These are phyloP conservation scores for Salpingus planirostris DNA, from an alignment of 2,888 invertebrate genomes.

Conservation along the genomic window DNA sequence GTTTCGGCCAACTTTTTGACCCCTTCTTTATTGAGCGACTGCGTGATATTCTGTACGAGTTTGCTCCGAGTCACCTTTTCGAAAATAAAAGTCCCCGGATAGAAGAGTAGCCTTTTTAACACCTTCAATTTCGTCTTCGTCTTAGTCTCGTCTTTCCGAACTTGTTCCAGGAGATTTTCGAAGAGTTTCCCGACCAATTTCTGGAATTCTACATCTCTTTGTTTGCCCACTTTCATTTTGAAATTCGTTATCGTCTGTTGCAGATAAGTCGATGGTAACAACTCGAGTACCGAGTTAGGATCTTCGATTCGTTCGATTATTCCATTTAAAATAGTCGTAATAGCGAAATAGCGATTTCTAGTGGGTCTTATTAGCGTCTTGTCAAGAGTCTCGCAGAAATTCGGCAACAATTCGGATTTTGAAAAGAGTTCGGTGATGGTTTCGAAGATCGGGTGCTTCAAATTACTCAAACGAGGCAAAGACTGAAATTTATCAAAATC, in stretches of 20 bases:
- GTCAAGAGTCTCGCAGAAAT: conserved; percentile 52
- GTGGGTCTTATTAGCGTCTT: conserved; percentile 45
- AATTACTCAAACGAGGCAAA: conserved; percentile 48
- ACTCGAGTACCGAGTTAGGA: conserved; percentile 44
- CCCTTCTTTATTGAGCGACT: conserved; percentile 50
- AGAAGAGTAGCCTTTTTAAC: conserved; percentile 55
- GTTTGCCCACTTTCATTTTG: conserved; percentile 49
- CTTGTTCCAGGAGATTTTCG: conserved; percentile 43
- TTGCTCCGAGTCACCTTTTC: conserved; percentile 62
- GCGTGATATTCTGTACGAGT: conserved; percentile 55
- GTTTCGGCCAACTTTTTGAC: conserved; percentile 54
- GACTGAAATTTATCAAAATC: conserved; percentile 41
- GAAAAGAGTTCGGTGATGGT: conserved; percentile 49
- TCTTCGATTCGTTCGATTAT: conserved; percentile 42
- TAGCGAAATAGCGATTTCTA: conserved; percentile 51
- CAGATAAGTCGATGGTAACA: conserved; percentile 58
- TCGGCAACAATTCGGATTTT: conserved; percentile 43
- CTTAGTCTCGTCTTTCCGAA: conserved; percentile 45
- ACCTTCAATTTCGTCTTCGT: conserved; percentile 49
- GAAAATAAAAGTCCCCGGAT: conserved; percentile 64
- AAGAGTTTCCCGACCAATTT: conserved; percentile 50
- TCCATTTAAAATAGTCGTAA: conserved; percentile 50
- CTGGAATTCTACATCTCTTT: conserved; percentile 50
- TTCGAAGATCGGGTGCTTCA: conserved; percentile 58
- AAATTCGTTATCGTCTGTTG: conserved; percentile 55